Percentiles rank a stretch among this genome's conserved stretches.
Conservation (phyloP, 2,888 invertebrate species). For the Eristalis arbustorum region DNA sequence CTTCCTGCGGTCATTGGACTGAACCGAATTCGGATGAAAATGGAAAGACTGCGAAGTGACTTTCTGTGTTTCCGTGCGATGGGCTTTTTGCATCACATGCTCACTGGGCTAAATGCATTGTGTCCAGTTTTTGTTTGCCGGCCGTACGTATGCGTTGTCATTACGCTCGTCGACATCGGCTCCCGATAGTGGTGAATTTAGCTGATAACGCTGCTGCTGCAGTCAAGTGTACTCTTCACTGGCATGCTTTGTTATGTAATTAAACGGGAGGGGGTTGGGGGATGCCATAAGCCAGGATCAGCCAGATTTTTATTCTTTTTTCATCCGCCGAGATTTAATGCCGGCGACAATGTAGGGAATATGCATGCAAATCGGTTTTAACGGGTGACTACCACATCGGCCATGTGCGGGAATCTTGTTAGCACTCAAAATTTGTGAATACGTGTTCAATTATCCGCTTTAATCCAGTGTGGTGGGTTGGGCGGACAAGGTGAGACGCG, state of each 20-base stretch:
- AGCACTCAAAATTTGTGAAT: too few relatives aligned
- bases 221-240: background rate
- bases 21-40: constrained; percentile 39
- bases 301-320: background rate
- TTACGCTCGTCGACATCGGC: background rate
- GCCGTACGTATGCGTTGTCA: background rate
- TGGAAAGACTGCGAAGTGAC: background rate
- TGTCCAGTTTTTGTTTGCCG: background rate
- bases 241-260: background rate
- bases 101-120: background rate
- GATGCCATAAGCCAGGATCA: background rate
- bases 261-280: background rate
- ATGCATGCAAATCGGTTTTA: background rate
- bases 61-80: background rate
- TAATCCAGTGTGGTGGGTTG: too few relatives aligned
- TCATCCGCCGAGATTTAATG: background rate
- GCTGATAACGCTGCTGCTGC: background rate
- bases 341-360: background rate
- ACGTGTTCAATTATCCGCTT: background rate
- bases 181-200: background rate
- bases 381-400: background rate
- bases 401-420: background rate
- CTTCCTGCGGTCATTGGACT: background rate
- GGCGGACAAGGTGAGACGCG: too few relatives aligned
- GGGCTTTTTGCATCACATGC: background rate